Conservation (phyloP, 2,888 invertebrate species). For the Xestia ashworthii region DNA sequence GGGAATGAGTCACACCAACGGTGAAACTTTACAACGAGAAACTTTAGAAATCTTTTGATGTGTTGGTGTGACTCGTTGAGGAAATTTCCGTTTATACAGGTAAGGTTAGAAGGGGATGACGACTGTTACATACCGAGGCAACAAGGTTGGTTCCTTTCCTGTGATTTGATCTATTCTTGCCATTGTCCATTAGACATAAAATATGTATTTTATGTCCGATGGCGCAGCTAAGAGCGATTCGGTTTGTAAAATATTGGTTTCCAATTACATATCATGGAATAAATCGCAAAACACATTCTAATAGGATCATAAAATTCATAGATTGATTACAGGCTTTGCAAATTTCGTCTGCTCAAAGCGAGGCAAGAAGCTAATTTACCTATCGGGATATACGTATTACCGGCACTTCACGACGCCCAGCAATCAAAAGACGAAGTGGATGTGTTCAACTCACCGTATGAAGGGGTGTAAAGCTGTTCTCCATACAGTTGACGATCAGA, state of each 20-base stretch:
- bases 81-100: no score
- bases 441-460: constrained; percentile 38
- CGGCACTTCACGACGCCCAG: constrained; percentile 15
- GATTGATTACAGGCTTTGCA: constrained; percentile 11
- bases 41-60: no score
- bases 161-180: background rate
- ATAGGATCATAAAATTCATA: background rate
- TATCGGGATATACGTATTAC: constrained; percentile 37
- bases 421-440: constrained; percentile 31
- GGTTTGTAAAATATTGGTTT: no score
- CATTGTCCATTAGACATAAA: background rate
- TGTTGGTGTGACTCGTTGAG: no score
- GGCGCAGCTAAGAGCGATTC: background rate
- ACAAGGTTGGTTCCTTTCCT: background rate
- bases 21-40: no score
- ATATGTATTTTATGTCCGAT: no score
- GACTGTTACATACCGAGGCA: background rate
- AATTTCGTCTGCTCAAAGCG: constrained; percentile 19
- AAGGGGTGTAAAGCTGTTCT: constrained; percentile 57
- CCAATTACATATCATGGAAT: no score
- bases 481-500: constrained; percentile 42
- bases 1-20: background rate
- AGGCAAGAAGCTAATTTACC: constrained; percentile 19
- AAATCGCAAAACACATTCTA: no score
- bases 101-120: no score